These are phyloP conservation scores for Gallinago jamesoni DNA, from an alignment of 2,113 vertebrate genomes.

Conservation along the genomic window DNA sequence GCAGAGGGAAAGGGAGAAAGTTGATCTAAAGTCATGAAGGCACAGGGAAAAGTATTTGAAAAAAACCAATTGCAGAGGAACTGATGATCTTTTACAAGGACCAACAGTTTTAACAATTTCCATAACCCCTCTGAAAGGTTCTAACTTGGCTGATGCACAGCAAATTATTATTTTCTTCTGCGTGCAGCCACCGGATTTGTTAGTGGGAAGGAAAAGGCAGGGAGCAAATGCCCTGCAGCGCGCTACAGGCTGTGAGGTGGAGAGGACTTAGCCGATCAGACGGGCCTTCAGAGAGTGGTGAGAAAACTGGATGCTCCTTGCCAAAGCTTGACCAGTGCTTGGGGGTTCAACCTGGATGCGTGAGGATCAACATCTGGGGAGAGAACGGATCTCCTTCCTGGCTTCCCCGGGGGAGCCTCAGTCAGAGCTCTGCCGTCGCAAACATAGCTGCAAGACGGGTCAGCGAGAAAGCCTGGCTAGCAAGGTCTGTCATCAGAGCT, in stretches of 20 bases:
- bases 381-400: accelerated
- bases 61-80: background rate
- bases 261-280: background rate
- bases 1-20: background rate
- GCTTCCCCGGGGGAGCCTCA: accelerated
- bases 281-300: background rate
- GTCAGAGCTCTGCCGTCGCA: background rate
- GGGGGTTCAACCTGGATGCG: background rate
- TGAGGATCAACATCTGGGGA: background rate
- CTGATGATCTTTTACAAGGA: background rate
- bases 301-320: accelerated
- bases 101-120: background rate
- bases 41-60: background rate
- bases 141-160: background rate
- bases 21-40: background rate
- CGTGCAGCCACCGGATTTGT: accelerated
- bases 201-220: background rate
- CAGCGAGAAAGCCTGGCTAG: background rate
- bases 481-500: background rate
- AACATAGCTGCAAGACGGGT: background rate
- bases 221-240: background rate
- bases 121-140: background rate
- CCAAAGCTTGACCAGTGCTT: background rate
- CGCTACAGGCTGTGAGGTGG: background rate
- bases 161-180: background rate